Evolutionary conservation across 2,797 vertebrate genomes (phyloP), one percentile per base, ranked within the genome.

Genomic region (Enteromius radiatus): DNA sequence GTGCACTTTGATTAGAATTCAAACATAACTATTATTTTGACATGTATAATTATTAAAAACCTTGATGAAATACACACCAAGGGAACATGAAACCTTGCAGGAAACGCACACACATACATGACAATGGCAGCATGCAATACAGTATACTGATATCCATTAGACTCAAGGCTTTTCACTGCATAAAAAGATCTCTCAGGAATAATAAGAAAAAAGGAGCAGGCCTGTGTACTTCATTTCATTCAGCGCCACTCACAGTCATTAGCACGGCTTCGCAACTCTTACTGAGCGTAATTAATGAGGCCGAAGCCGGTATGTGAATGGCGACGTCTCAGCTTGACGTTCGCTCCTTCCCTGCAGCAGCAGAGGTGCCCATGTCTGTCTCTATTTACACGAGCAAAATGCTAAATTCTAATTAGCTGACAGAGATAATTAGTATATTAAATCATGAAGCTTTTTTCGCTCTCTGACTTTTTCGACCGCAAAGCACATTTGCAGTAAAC

Each of bases 361-460:
- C 69, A 45, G 80, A 83, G 85, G 69, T 75, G 83, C 63, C 76
- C 81, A 80, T 76, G 84, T 85, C 85, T 81, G 74, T 85, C 84
- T 85, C 83, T 77, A 86, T 86, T 89, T 85, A 85, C 78, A 84
- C 67, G 26, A 74, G 75, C 78, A 85, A 85, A 77, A 84, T 85
- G 83, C 86, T 86, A 43, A 85, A 85, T 84, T 85, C 84, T 85
- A 88, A 89, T 89, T 88, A 88, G 87, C 84, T 80, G 80, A 87
- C 84, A 84, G 81, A 86, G 68, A 64, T 87, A 88, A 87, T 88
- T 89, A 86, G 70, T 75, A 83, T 82, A 88, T 87, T 88, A 88
- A 89, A 88, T 88, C 87, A 86, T 87, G 36, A 33, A 3, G 17
- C 14, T 68, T 81, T 69, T 68, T 79, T 63, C 21, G 10, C 49